These are phyloP conservation scores for Xerus rutilus DNA, from an alignment of 2,797 vertebrate species.

Conservation along the genomic window DNA sequence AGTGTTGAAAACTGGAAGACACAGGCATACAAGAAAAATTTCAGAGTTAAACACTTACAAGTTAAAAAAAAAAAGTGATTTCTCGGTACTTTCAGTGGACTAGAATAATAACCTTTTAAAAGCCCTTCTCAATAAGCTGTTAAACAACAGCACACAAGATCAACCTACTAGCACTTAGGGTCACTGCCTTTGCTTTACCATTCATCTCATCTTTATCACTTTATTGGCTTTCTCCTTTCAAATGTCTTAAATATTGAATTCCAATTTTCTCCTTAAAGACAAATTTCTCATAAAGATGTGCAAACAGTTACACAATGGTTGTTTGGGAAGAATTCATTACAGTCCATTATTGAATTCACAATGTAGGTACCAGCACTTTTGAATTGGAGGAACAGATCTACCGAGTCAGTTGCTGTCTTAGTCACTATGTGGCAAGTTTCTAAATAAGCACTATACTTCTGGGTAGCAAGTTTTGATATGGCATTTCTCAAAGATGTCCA, in stretches of 20 bases:
- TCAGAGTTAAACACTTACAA: neutral
- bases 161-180: neutral
- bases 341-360: constrained; percentile 53
- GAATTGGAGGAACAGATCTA: neutral
- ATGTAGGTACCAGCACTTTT: neutral
- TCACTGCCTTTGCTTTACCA: neutral
- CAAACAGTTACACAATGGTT: constrained; percentile 24
- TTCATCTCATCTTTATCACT: constrained; percentile 64
- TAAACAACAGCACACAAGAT: neutral
- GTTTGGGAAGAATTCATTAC: constrained; percentile 66
- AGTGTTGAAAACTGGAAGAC: neutral
- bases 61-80: neutral
- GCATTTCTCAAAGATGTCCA: neutral
- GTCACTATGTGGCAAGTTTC: neutral
- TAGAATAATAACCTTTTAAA: constrained; percentile 60
- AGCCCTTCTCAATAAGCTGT: neutral
- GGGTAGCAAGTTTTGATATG: neutral
- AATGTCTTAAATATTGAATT: constrained; percentile 76
- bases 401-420: neutral
- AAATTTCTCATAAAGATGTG: constrained; percentile 69
- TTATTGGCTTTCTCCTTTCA: constrained; percentile 72
- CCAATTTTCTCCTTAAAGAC: constrained; percentile 72
- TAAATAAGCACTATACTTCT: neutral
- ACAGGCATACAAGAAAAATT: neutral
- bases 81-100: constrained; percentile 2